Evolutionary conservation across 2,888 invertebrate genomes (phyloP).

Genomic region (Campaea margaritaria): DNA sequence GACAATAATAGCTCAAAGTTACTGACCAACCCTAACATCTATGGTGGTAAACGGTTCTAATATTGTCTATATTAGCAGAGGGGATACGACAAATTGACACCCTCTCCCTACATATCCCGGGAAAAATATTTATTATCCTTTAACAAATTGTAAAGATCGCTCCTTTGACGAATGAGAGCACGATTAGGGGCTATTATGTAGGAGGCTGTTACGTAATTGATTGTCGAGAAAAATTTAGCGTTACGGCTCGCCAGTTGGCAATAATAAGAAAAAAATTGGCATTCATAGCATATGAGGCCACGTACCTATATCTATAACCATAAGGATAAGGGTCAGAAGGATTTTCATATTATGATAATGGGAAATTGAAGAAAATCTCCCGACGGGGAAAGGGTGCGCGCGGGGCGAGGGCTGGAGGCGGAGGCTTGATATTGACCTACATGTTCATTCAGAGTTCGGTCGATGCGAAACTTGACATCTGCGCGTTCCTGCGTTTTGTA

Average conservation of each 20-base stretch:
- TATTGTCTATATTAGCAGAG: not conserved
- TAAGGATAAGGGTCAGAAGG: conserved; percentile 51
- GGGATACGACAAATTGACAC: conserved; percentile 14
- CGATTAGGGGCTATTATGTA: conserved; percentile 22
- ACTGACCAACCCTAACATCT: conserved; percentile 31
- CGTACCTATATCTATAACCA: conserved; percentile 21
- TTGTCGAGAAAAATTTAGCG: conserved; percentile 23
- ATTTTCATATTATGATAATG: conserved; percentile 67
- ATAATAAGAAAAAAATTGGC: conserved; percentile 23
- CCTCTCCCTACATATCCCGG: conserved; percentile 7
- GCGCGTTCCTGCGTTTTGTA: conserved; percentile 82
- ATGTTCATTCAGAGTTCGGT: conserved; percentile 85
- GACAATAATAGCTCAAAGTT: conserved; percentile 9
- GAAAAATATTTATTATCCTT: conserved; percentile 20
- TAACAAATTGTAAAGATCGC: conserved; percentile 12
- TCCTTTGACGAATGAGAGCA: conserved; percentile 18
- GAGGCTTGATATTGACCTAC: conserved; percentile 85
- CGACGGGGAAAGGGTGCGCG: conserved; percentile 60
- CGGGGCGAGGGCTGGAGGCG: conserved; percentile 59
- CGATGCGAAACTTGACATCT: conserved; percentile 85
- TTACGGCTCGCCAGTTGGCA: conserved; percentile 10
- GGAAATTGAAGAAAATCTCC: conserved; percentile 68
- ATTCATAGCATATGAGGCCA: conserved; percentile 11
- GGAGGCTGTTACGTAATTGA: conserved; percentile 36
- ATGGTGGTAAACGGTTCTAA: conserved; percentile 16